Percentiles rank a stretch among this genome's conserved stretches.
These are phyloP conservation scores for Leptinotarsa juncta DNA, from an alignment of 2,888 invertebrate species.

Conservation along the genomic window DNA sequence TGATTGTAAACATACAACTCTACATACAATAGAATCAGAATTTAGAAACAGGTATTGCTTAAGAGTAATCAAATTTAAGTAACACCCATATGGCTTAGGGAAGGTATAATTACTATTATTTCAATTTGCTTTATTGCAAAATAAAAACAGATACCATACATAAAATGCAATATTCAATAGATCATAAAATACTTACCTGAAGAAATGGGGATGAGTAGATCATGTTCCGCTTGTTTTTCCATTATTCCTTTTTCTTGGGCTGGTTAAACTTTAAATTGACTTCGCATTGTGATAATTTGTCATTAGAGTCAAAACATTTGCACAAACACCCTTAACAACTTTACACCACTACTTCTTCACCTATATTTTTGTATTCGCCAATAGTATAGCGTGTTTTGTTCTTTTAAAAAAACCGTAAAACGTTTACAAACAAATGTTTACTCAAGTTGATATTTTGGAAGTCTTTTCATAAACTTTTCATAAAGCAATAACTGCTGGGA, in stretches of 20 bases:
- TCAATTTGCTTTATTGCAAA: too few relatives aligned
- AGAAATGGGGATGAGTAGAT: constrained; percentile 59
- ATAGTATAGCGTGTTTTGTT: too few relatives aligned
- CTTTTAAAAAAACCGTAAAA: too few relatives aligned
- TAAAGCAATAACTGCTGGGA: background rate
- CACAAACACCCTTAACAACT: constrained; percentile 1
- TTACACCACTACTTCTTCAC: background rate
- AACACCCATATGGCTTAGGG: too few relatives aligned
- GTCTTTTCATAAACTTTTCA: background rate
- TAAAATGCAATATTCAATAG: too few relatives aligned
- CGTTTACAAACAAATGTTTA: background rate
- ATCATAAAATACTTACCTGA: constrained; percentile 56
- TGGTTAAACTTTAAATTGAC: constrained; percentile 7
- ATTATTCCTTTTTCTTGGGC: constrained; percentile 42
- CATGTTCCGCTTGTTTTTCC: constrained; percentile 57
- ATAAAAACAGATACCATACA: too few relatives aligned
- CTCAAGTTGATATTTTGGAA: background rate
- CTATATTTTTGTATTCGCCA: background rate
- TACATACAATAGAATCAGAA: too few relatives aligned
- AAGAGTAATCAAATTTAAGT: too few relatives aligned
- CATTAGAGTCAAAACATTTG: background rate
- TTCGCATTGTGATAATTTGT: background rate
- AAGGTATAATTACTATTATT: too few relatives aligned
- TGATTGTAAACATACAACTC: too few relatives aligned
- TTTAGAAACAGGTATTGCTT: too few relatives aligned